These are phyloP conservation scores for Allobates femoralis DNA, from an alignment of 2,797 vertebrate genomes.

Conservation along the genomic window DNA sequence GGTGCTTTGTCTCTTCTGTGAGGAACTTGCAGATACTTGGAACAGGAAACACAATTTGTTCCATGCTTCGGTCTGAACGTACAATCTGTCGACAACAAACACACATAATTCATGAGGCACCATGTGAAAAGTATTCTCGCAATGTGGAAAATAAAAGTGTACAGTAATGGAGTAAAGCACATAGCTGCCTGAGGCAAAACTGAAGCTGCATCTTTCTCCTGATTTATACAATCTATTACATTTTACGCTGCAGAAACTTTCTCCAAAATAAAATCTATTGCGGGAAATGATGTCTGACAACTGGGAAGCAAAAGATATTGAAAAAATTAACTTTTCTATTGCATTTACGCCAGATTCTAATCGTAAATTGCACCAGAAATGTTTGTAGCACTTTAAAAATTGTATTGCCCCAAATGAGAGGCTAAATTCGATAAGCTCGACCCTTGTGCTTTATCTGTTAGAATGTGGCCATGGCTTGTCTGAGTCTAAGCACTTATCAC, in stretches of 20 bases:
- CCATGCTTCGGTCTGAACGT: constrained; percentile 95
- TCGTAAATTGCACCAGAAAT: too few species aligned
- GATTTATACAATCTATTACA: constrained; percentile 7
- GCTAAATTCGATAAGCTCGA: too few species aligned
- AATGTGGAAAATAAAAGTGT: constrained; percentile 10
- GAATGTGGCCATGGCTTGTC: too few species aligned
- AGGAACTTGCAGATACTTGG: constrained; percentile 94
- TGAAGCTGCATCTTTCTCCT: background rate
- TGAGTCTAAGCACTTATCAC: too few species aligned
- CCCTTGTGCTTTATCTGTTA: too few species aligned
- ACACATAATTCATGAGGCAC: constrained; percentile 3
- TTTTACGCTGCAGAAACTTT: background rate
- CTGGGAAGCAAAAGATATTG: background rate
- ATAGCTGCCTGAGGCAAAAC: constrained; percentile 19
- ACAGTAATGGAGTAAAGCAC: background rate
- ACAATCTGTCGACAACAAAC: constrained; percentile 84
- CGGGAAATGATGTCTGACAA: background rate
- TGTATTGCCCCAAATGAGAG: too few species aligned
- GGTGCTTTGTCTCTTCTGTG: constrained; percentile 90
- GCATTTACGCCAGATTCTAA: too few species aligned
- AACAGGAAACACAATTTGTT: constrained; percentile 96
- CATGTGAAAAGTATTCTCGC: background rate
- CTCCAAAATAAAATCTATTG: background rate
- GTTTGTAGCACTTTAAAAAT: too few species aligned
- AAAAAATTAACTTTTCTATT: too few species aligned